A percentile compares a stretch with the other conserved stretches of the same genome.
These are phyloP conservation scores for Loxodonta africana DNA, from an alignment of 2,113 vertebrate species.

Conservation along the genomic window DNA sequence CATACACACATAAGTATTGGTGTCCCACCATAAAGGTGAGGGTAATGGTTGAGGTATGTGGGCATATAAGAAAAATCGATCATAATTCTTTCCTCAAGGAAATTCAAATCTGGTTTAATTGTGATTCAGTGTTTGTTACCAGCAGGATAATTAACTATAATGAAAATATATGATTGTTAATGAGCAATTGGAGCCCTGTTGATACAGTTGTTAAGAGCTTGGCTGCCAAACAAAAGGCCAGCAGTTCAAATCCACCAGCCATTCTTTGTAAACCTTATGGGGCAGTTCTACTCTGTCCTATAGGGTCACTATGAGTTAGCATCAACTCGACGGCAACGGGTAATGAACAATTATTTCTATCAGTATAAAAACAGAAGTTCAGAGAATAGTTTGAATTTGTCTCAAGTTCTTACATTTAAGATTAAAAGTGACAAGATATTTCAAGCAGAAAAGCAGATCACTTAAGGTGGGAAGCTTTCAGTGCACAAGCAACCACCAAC, in stretches of 20 bases:
- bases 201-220: too few relatives aligned
- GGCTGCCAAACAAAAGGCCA: too few relatives aligned
- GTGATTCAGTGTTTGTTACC: neutral
- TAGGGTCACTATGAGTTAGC: too few relatives aligned
- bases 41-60: rapidly evolving
- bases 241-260: too few relatives aligned
- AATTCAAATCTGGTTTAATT: neutral
- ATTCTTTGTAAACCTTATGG: too few relatives aligned
- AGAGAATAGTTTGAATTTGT: neutral
- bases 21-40: neutral
- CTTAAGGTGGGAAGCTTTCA: neutral
- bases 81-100: neutral
- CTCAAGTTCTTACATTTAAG: neutral
- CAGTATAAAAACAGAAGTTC: neutral
- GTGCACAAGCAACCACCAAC: neutral
- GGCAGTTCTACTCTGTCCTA: too few relatives aligned
- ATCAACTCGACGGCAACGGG: neutral
- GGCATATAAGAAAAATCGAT: neutral
- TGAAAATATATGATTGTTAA: neutral
- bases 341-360: neutral
- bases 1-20: neutral
- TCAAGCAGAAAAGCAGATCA: neutral
- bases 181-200: neutral
- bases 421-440: neutral
- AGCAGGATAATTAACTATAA: neutral